Evolutionary conservation across 2,113 vertebrate species (phyloP).

Genomic region (Alligator sinensis): DNA sequence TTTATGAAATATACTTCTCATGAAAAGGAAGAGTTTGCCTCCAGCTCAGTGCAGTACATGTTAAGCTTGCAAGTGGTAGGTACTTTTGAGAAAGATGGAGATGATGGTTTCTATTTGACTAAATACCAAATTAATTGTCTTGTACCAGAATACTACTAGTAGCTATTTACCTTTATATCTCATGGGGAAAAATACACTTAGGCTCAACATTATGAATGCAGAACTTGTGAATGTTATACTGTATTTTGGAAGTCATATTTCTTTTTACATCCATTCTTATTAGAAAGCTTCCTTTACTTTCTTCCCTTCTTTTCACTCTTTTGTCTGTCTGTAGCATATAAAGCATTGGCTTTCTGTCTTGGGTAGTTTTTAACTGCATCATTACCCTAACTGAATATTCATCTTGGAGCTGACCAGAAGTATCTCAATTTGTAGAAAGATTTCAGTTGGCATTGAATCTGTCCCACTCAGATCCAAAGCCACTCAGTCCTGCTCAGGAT

Average conservation of each 20-base stretch:
- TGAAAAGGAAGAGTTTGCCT: conserved; percentile 60
- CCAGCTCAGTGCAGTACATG: conserved; percentile 51
- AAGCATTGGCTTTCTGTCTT: neutral
- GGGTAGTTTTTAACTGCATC: neutral
- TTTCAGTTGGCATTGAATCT: neutral
- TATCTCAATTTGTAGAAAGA: conserved; percentile 21
- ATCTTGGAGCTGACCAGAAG: neutral
- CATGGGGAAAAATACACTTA: neutral
- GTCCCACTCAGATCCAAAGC: conserved; percentile 23
- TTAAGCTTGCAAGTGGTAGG: conserved; percentile 1
- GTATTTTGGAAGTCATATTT: conserved; percentile 6
- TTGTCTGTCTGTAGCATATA: neutral
- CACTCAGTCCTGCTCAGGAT: conserved; percentile 32
- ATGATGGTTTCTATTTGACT: conserved; percentile 1
- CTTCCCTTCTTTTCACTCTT: neutral
- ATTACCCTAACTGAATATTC: neutral
- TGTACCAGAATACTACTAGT: neutral
- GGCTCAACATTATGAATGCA: neutral
- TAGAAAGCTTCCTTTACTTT: neutral
- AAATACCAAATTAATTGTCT: neutral
- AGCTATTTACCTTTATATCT: neutral
- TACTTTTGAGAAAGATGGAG: conserved; percentile 7
- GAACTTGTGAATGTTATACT: neutral
- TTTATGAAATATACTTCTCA: conserved; percentile 55
- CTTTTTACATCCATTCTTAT: neutral